Conservation (phyloP, 2,797 vertebrate species). For the Sciurus carolinensis region DNA sequence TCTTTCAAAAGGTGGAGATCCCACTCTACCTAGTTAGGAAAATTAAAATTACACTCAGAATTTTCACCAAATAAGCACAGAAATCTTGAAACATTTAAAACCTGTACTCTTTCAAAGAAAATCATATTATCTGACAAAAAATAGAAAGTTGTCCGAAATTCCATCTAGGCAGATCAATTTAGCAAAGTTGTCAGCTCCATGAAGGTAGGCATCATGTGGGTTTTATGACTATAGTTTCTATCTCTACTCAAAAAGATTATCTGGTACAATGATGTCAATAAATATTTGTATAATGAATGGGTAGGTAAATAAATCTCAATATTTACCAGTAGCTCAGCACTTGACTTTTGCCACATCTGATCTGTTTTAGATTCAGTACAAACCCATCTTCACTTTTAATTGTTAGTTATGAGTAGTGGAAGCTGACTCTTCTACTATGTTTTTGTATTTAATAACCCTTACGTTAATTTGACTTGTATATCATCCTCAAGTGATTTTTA, state of each 20-base stretch:
- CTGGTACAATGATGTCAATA: conserved; percentile 16
- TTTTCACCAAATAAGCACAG: neutral
- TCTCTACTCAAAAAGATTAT: neutral
- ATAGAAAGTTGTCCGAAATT: conserved; percentile 10
- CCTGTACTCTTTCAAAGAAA: conserved; percentile 22
- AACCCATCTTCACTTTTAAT: neutral
- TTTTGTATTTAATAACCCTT: conserved; percentile 39
- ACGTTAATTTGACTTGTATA: conserved; percentile 59
- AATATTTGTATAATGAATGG: conserved; percentile 48
- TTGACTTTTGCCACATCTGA: conserved; percentile 56
- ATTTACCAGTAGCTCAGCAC: conserved; percentile 5
- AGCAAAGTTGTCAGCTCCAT: conserved; percentile 21
- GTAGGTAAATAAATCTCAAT: conserved; percentile 8
- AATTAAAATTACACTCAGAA: neutral
- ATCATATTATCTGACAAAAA: neutral
- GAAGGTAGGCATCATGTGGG: neutral
- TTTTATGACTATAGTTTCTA: conserved; percentile 38
- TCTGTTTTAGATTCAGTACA: neutral
- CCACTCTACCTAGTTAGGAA: neutral
- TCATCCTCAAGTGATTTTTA: conserved; percentile 40
- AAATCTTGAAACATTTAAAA: conserved; percentile 46
- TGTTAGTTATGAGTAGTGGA: conserved; percentile 20
- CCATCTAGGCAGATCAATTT: conserved; percentile 14
- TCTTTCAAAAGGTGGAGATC: conserved; percentile 25
- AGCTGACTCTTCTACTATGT: conserved; percentile 2